Percentiles rank a stretch among this genome's conserved stretches.
Evolutionary conservation across 2,113 vertebrate genomes (phyloP).

Genomic region (Psittacula cyanocephala): DNA sequence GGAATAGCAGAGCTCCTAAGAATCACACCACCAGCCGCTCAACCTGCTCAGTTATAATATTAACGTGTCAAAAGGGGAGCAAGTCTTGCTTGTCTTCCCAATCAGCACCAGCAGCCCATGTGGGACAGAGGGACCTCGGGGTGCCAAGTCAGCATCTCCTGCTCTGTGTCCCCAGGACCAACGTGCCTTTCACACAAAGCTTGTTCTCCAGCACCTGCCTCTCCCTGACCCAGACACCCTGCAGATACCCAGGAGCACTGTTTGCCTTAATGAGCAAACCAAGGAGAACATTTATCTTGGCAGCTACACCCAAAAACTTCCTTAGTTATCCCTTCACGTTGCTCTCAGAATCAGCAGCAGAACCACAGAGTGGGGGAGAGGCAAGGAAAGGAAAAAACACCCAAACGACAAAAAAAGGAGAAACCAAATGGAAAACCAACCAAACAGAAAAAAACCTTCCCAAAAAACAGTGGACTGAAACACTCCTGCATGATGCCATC

Average conservation of each 20-base stretch:
- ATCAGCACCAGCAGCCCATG: accelerated
- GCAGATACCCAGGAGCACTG: accelerated
- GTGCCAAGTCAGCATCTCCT: background rate
- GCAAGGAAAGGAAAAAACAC: background rate
- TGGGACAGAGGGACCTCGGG: background rate
- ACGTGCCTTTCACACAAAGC: background rate
- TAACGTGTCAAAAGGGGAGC: background rate
- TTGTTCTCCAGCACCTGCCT: background rate
- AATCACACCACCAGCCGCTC: background rate
- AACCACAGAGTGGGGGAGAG: background rate
- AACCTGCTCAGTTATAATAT: background rate
- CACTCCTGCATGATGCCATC: background rate
- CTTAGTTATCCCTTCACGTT: background rate
- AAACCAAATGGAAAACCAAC: background rate
- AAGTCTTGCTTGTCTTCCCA: accelerated
- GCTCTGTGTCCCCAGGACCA: background rate
- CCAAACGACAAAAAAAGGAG: background rate
- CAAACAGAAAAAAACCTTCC: background rate
- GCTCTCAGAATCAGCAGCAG: conserved; percentile 13
- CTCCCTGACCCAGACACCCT: background rate
- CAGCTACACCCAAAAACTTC: background rate
- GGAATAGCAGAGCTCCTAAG: background rate
- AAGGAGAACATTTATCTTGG: background rate
- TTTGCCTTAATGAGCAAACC: background rate
- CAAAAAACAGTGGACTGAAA: background rate